Evolutionary conservation across 2,113 vertebrate species (phyloP).

Genomic region (Crotalus horridus): DNA sequence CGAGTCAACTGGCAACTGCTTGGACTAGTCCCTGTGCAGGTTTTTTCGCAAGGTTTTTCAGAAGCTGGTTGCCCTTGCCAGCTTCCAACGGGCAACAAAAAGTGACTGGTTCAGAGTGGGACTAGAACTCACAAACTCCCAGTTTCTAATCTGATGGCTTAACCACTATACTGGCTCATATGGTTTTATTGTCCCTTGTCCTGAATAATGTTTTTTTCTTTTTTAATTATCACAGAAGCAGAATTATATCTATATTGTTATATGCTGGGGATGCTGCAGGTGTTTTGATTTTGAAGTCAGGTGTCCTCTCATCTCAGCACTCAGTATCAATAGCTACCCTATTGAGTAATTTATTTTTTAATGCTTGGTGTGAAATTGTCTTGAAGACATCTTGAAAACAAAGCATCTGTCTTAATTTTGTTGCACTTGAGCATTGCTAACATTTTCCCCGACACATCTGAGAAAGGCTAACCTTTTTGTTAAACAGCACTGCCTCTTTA

Average conservation of each 20-base stretch:
- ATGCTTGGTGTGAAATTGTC: background rate
- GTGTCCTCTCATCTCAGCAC: background rate
- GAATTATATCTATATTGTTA: background rate
- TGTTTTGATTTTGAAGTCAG: background rate
- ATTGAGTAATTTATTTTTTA: background rate
- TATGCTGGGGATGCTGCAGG: background rate
- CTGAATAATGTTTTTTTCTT: background rate
- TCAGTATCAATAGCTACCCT: background rate
- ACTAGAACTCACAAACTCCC: background rate
- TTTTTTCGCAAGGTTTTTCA: background rate
- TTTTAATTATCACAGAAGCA: background rate
- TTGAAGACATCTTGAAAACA: background rate
- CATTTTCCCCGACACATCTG: slow-evolving; percentile 6
- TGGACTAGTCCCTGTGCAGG: background rate
- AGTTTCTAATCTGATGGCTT: background rate
- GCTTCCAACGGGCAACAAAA: background rate
- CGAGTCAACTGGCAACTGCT: background rate
- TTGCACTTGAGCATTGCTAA: background rate
- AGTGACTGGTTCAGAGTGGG: background rate
- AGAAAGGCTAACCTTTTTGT: background rate
- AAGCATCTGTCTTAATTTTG: background rate
- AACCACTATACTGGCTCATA: background rate
- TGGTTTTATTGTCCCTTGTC: background rate
- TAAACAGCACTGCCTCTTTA: background rate
- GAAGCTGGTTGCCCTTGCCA: background rate